Base-by-base conservation (phyloP, 30 jellyfish, hydroid and myxozoan genomes). In the Aurelia aurita complex sp. Pacific region DNA sequence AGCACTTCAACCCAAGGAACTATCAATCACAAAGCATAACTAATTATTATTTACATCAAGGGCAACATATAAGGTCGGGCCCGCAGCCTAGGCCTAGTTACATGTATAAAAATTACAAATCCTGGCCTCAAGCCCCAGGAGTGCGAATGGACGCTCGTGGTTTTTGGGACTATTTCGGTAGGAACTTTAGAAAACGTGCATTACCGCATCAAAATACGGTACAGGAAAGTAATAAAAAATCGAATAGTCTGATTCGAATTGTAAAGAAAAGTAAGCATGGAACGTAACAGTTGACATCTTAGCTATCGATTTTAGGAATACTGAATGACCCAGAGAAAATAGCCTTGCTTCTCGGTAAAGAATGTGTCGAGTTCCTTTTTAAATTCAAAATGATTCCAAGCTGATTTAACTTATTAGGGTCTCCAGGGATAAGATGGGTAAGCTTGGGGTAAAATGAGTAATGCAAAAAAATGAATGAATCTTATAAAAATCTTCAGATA, bases 141-240 rank as follows among this genome's bases (percentile, higher is more conserved):
- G 72, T 43, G 51, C 66, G 77, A 63, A 67, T 79, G 64, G 72
- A 62, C 33, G 32, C 97, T 12, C 90, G 96, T 17, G 86, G 81
- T 54, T 55, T 94, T 38, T 94, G 99, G 99, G 97, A 94, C 72
- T 94, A 83, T 70, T 79, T 94, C 57, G 97, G 99, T 1, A 91
- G 96, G 66, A 61, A 74, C 9, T 74, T 71, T 69, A 84, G 52
- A 14, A 84, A 84, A 63, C 84, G 93, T 29, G 62, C 78, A 1
- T 50, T 73, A 72, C 73, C 76, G 33, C 64, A 32, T 54, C 10
- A 19, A 64, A 69, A 34, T 40, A 32, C 15, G 64, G 17, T 64
- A 12, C 33, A 52, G 51, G 51, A 64, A 73, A 4, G 67, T 29
- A 38, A 34, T 15, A 12, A 43, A 17, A 79, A 54, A 35, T 5